Conservation (phyloP, 2,888 invertebrate species). For the Apodemia duryi region DNA sequence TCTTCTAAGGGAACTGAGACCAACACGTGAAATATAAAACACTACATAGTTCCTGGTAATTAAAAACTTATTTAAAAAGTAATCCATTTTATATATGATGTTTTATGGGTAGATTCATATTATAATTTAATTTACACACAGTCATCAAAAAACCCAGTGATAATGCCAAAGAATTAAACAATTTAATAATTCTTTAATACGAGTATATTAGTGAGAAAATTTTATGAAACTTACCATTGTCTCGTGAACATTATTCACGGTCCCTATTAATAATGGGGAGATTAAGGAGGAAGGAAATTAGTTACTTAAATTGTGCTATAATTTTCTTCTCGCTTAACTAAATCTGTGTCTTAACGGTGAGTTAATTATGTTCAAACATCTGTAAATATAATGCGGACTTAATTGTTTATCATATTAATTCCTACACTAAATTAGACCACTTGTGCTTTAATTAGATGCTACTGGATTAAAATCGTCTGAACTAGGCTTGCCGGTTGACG, state of each 20-base stretch:
- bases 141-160: background rate
- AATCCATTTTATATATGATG: too few relatives aligned
- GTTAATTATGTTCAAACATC: background rate
- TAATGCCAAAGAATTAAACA: background rate
- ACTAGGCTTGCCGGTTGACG: background rate
- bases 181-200: background rate
- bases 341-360: background rate
- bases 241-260: background rate
- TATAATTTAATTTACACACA: background rate
- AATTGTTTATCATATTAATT: slow-evolving; percentile 7
- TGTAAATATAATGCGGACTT: slow-evolving; percentile 1
- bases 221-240: background rate
- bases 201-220: too few relatives aligned
- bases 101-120: too few relatives aligned
- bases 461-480: slow-evolving; percentile 8
- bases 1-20: too few relatives aligned
- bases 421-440: background rate
- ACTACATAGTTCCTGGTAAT: too few relatives aligned
- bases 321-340: background rate
- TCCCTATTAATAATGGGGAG: background rate
- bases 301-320: slow-evolving; percentile 4
- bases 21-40: too few relatives aligned
- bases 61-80: background rate
- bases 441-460: background rate
- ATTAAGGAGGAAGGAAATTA: background rate